Conservation (phyloP, 2,888 invertebrate species). For the Synergus japonicus region DNA sequence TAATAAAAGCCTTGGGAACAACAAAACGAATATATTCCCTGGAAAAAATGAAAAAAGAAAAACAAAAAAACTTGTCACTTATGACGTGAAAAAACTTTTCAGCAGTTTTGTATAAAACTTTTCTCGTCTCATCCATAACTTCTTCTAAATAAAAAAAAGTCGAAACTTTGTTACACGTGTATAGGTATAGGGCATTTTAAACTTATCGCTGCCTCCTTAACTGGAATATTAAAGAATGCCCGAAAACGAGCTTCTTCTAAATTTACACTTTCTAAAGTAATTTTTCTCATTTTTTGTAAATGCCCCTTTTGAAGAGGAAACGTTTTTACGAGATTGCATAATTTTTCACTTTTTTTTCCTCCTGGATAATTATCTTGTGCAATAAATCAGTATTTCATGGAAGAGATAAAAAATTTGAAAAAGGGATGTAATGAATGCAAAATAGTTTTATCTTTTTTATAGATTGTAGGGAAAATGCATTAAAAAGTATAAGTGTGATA, state of each 20-base stretch:
- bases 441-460: neutral
- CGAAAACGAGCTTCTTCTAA: neutral
- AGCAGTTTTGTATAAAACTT: neutral
- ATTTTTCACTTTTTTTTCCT: neutral
- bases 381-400: neutral
- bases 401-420: neutral
- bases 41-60: neutral
- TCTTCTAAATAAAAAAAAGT: neutral
- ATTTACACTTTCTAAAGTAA: neutral
- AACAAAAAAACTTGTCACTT: neutral
- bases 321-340: neutral
- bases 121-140: slow-evolving; percentile 8
- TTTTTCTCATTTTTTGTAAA: neutral
- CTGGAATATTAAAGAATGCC: neutral
- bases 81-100: neutral
- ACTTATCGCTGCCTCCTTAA: neutral
- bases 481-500: too few relatives aligned
- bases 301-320: neutral
- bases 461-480: neutral
- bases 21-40: neutral
- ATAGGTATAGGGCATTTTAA: neutral
- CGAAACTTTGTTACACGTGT: neutral
- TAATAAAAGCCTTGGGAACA: slow-evolving; percentile 7
- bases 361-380: neutral
- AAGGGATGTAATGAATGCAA: neutral